Base-by-base conservation (phyloP, 2,888 invertebrate genomes). In the Mesoligia furuncula region DNA sequence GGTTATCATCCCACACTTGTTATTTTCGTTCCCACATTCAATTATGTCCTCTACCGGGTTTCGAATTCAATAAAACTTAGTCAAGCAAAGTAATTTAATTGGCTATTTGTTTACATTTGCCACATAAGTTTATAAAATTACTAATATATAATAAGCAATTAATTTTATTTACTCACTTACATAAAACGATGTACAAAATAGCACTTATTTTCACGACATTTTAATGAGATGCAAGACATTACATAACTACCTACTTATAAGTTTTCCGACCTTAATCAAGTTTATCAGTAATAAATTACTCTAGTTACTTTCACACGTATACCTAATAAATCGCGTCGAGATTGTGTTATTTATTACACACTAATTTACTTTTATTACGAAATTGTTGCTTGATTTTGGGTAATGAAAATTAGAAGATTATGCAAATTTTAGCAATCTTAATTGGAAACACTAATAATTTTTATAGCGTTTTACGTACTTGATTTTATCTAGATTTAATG, bases 221-320 rank as follows among this genome's bases (percentile, higher is more conserved):
- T 71, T 73, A 74, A 71, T 74, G 57, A 79, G 31, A 59, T 45
- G 62, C 27, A 48, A 80, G n/a, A 42, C 13, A 68, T 20, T 31
- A 31, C 31, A 31, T 31, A 31, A 2, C 31, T 31, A 62, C 24
- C 8, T 27, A 45, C 7, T 0, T 17, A 62, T 36, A 15, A 39
- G n/a, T 54, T 54, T 66, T 64, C 20, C 27, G 7, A 75, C 15
- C 11, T 39, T 31, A 71, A 80, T 70, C 36, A 78, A 67, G 45
- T 66, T 75, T 42, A 51, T 17, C 0, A 45, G 42, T 71, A 71
- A 75, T 66, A 64, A 59, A 79, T 59, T 65, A 8, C 31, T 64
- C 54, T 66, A 68, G 74, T 76, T 65, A 66, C 17, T 65, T 79
- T 81, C 62, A 79, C 67, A 74, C 62, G n/a, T 48, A 72, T n/a